Evolutionary conservation across 2,888 invertebrate genomes (phyloP).

Genomic region (Margaritifera margaritifera): DNA sequence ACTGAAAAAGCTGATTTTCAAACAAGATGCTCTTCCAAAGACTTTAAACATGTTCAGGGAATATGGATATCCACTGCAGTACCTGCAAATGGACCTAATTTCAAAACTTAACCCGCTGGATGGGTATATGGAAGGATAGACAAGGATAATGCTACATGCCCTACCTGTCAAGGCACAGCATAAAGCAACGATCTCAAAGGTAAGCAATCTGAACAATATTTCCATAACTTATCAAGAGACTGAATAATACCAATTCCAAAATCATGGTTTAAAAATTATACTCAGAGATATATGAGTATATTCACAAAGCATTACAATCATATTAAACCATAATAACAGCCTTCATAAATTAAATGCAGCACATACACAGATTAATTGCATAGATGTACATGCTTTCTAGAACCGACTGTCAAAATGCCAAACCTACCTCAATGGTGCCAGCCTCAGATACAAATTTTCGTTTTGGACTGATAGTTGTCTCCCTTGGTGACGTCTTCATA

Average conservation of each 20-base stretch:
- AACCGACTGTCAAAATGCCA: not conserved
- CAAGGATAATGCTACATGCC: too few species aligned
- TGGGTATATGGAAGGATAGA: too few species aligned
- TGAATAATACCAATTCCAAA: not conserved
- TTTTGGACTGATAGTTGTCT: constrained; percentile 20
- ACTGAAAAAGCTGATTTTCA: too few species aligned
- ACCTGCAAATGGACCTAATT: too few species aligned
- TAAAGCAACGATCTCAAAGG: too few species aligned
- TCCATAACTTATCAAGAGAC: too few species aligned
- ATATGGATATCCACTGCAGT: too few species aligned
- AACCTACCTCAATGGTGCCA: constrained; percentile 29
- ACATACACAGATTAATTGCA: not conserved
- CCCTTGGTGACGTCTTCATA: constrained; percentile 21
- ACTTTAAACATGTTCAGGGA: too few species aligned
- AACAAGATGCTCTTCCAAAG: too few species aligned
- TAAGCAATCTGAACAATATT: too few species aligned
- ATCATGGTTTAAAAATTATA: not conserved
- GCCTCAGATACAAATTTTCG: constrained; percentile 31
- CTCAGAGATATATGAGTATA: not conserved
- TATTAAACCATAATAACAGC: not conserved
- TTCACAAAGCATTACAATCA: not conserved
- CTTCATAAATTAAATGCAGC: not conserved
- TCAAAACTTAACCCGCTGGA: too few species aligned
- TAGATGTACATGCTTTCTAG: not conserved
- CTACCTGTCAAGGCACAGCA: too few species aligned